phyloP scores from a whole-genome alignment of 1,140 invertebrate genomes.

The Heliconius himera region DNA sequence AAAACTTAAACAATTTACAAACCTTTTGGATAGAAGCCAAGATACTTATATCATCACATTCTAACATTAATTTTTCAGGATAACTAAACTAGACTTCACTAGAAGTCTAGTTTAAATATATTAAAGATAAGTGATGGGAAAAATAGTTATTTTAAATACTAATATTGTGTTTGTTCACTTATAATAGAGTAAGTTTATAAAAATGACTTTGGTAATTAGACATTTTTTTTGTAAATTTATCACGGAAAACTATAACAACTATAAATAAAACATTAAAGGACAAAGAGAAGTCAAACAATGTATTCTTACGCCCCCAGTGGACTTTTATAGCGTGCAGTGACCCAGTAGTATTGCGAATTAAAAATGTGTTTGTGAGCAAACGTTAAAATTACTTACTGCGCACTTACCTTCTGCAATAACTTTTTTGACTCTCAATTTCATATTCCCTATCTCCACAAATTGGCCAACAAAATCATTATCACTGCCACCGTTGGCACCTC shows the following conservation, averaged over 20 bases:
- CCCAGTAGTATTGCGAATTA: conserved; percentile 33
- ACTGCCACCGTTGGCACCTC: conserved; percentile 79
- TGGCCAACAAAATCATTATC: conserved; percentile 96
- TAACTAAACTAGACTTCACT: no score
- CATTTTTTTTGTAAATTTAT: no score
- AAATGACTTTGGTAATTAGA: no score
- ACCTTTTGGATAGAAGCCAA: conserved; percentile 23
- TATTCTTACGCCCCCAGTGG: conserved; percentile 45
- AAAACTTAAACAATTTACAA: conserved; percentile 1
- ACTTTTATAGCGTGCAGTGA: conserved; percentile 38
- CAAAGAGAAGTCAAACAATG: conserved; percentile 32
- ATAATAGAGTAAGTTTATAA: no score
- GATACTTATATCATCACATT: conserved; percentile 21
- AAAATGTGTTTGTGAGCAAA: conserved; percentile 5
- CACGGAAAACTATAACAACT: not conserved
- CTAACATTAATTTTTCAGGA: not conserved
- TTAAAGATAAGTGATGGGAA: not conserved
- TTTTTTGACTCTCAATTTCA: conserved; percentile 93
- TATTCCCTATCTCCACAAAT: conserved; percentile 92
- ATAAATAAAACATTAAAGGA: conserved; percentile 6
- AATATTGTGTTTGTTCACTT: no score
- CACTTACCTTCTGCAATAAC: conserved; percentile 95
- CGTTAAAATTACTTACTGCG: conserved; percentile 10
- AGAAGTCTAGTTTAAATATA: not conserved
- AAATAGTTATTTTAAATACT: not conserved